Percentiles rank a stretch among this genome's conserved stretches.
Conservation (phyloP, 2,113 vertebrate species). For the Nibea albiflora region DNA sequence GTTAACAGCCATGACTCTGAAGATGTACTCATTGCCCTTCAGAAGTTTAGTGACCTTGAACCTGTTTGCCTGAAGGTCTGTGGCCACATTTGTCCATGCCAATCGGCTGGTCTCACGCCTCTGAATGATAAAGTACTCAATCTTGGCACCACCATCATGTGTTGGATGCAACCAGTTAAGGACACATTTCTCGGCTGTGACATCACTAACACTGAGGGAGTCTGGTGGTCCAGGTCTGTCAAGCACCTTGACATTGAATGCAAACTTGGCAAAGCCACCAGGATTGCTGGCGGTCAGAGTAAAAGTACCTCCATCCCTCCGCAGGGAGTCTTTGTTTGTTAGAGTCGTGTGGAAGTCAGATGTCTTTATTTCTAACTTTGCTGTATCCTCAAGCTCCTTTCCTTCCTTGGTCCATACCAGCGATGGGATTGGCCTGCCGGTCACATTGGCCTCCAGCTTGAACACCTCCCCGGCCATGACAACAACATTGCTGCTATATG, state of each 20-base stretch:
- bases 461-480: slow-evolving; percentile 96
- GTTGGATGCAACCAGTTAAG: slow-evolving; percentile 94
- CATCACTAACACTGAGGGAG: slow-evolving; percentile 90
- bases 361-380: slow-evolving; percentile 93
- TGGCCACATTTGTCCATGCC: slow-evolving; percentile 95
- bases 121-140: slow-evolving; percentile 96
- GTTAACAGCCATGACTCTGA: slow-evolving; percentile 99
- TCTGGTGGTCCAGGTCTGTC: slow-evolving; percentile 97
- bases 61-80: slow-evolving; percentile 94
- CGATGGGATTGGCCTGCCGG: slow-evolving; percentile 92
- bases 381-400: slow-evolving; percentile 94
- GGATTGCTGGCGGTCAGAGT: slow-evolving; percentile 95
- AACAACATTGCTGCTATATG: slow-evolving; percentile 89
- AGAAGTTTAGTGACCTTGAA: slow-evolving; percentile 96
- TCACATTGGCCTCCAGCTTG: slow-evolving; percentile 92
- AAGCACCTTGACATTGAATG: slow-evolving; percentile 96
- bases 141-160: slow-evolving; percentile 96
- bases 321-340: slow-evolving; percentile 92
- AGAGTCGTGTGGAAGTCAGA: slow-evolving; percentile 93
- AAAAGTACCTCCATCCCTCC: slow-evolving; percentile 92
- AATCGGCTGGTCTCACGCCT: slow-evolving; percentile 97
- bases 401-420: slow-evolving; percentile 96
- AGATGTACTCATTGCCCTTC: slow-evolving; percentile 97
- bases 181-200: slow-evolving; percentile 95
- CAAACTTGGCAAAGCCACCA: slow-evolving; percentile 96